Evolutionary conservation across 1,140 invertebrate species (phyloP), one percentile per base, ranked within the genome.

Genomic region (Metopolophium dirhodum): DNA sequence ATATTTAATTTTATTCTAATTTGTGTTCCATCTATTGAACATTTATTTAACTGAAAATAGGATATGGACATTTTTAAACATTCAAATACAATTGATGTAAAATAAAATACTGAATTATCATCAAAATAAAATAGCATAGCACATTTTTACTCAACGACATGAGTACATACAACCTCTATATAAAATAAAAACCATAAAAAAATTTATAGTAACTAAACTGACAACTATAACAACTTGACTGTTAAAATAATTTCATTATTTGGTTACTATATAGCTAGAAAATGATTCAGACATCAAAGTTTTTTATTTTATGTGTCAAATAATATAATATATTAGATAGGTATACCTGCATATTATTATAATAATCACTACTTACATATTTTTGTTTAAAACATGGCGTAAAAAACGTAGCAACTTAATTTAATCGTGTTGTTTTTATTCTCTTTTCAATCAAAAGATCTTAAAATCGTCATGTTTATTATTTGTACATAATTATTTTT

Each of bases 401-500:
- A 47, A 41, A 30, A 47, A 57, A 54, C 30, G 35, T 89, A 89
- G 37, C 37, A 41, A 57, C 37, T 41, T 35, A 26, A 87, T 49
- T 87, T 49, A 35, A 51, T 89, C 9, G n/a, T n/a, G 7, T 77
- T 18, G 61, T 77, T 77, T 89, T 89, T 89, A 89, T 89, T 89
- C 51, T 22, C 23, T 37, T 37, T 89, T 89, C 47, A 35, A 89
- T 41, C 8, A 51, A 57, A 77, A n/a, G 4, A 23, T 57, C 20
- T 57, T 54, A 89, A 89, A 89, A 57, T 41, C 35, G 22, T 57
- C 23, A 57, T 35, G 87, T 89, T 89, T 89, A 89, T 89, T 89
- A 89, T 57, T 89, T 87, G n/a, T 87, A n/a, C 20, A 87, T 87
- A 49, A 49, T 37, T 77, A n/a, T 89, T 54, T 89, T 37, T 89